Evolutionary conservation across 2,888 invertebrate genomes (phyloP).

Genomic region (Acleris laterana): DNA sequence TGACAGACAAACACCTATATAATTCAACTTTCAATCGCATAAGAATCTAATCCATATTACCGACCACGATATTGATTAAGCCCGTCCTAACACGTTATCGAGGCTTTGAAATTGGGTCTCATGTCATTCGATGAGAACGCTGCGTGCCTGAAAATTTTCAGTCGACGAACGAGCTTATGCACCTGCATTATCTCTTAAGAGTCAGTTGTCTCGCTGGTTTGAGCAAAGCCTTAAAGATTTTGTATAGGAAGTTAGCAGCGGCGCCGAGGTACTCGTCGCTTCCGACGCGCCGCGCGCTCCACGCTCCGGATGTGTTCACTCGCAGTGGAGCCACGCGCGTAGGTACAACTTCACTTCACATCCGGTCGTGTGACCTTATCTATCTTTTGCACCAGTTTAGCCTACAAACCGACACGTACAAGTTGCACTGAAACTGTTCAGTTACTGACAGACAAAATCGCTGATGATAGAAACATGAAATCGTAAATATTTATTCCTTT

Average conservation of each 20-base stretch:
- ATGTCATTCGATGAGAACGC: no score
- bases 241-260: not conserved
- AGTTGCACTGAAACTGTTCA: not conserved
- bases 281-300: constrained; percentile 15
- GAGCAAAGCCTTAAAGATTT: not conserved
- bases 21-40: no score
- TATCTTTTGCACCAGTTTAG: not conserved
- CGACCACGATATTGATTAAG: no score
- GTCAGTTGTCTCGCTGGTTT: not conserved
- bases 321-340: constrained; percentile 2
- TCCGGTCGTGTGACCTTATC: constrained; percentile 15
- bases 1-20: no score
- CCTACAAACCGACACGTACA: not conserved
- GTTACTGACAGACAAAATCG: no score
- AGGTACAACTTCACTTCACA: constrained; percentile 11
- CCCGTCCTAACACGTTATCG: no score
- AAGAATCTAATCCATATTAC: no score
- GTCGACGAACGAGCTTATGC: no score
- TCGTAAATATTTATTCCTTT: no score
- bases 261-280: constrained; percentile 9
- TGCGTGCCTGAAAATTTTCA: no score
- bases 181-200: not conserved
- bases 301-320: constrained; percentile 26
- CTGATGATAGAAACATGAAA: no score
- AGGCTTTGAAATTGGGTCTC: no score